Evolutionary conservation across 2,888 invertebrate genomes (phyloP).

Genomic region (Laothoe populi): DNA sequence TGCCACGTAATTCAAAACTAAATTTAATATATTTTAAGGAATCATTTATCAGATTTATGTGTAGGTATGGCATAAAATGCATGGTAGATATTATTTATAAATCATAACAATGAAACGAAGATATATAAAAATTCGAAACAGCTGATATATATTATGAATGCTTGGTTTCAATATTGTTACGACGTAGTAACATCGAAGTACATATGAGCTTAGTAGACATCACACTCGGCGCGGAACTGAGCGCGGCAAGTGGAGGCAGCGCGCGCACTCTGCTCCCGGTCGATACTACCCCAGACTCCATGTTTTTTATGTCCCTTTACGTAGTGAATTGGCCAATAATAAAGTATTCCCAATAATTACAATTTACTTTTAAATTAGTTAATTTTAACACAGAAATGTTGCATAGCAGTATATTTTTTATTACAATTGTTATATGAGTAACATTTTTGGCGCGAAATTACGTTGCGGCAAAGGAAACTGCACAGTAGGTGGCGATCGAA

Average conservation of each 20-base stretch:
- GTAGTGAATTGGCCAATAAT: constrained; percentile 74
- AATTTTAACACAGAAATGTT: neutral
- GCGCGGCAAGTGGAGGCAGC: constrained; percentile 53
- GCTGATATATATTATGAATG: neutral
- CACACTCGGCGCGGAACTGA: constrained; percentile 42
- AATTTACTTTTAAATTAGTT: constrained; percentile 46
- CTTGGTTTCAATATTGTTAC: constrained; percentile 9
- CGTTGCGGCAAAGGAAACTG: neutral
- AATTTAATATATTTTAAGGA: neutral
- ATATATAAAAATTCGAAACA: neutral
- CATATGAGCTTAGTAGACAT: constrained; percentile 40
- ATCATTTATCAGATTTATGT: too few relatives aligned
- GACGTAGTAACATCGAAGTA: constrained; percentile 24
- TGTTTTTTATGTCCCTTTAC: constrained; percentile 82
- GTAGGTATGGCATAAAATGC: neutral
- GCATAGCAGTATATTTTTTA: neutral
- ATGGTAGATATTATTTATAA: too few relatives aligned
- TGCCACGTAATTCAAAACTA: neutral
- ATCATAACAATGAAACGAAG: too few relatives aligned
- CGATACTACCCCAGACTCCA: constrained; percentile 81
- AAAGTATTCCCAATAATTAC: constrained; percentile 70
- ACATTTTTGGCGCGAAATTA: constrained; percentile 20
- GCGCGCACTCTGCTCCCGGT: constrained; percentile 76
- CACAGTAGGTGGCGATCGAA: neutral
- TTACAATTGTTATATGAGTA: too few relatives aligned